Conservation (phyloP, 30 jellyfish, hydroid and myxozoan species). For the Nemopilema nomurai region DNA sequence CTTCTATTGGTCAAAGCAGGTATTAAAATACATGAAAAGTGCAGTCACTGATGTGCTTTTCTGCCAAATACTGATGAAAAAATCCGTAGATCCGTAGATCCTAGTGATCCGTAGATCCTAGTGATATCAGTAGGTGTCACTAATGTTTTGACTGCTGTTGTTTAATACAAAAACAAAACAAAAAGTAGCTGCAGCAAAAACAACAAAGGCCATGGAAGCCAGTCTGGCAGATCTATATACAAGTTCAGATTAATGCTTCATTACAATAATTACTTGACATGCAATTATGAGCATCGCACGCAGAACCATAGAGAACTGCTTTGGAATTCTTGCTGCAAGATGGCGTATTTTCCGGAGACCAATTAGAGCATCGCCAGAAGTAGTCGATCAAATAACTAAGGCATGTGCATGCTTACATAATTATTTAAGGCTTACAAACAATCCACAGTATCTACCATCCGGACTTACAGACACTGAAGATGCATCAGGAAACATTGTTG, state of each 20-base stretch:
- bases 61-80: background rate
- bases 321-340: slow-evolving; percentile 38
- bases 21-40: background rate
- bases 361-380: slow-evolving; percentile 28
- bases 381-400: background rate
- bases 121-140: background rate
- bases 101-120: too few species aligned
- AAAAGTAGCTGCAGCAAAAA: background rate
- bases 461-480: slow-evolving; percentile 73
- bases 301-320: slow-evolving; percentile 25
- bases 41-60: background rate
- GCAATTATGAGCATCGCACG: slow-evolving; percentile 7
- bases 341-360: slow-evolving; percentile 41
- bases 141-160: background rate
- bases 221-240: background rate
- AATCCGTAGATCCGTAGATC: too few species aligned
- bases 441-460: slow-evolving; percentile 49
- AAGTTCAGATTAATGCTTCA: background rate
- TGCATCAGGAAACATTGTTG: slow-evolving; percentile 33
- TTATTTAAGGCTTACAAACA: slow-evolving; percentile 59
- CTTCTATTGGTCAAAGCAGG: background rate
- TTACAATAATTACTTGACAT: background rate
- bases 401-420: slow-evolving; percentile 55
- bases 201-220: background rate
- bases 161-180: background rate